A percentile compares a stretch with the other conserved stretches of the same genome.
These are phyloP conservation scores for Palloptera scutellata DNA, from an alignment of 2,888 invertebrate species.

Conservation along the genomic window DNA sequence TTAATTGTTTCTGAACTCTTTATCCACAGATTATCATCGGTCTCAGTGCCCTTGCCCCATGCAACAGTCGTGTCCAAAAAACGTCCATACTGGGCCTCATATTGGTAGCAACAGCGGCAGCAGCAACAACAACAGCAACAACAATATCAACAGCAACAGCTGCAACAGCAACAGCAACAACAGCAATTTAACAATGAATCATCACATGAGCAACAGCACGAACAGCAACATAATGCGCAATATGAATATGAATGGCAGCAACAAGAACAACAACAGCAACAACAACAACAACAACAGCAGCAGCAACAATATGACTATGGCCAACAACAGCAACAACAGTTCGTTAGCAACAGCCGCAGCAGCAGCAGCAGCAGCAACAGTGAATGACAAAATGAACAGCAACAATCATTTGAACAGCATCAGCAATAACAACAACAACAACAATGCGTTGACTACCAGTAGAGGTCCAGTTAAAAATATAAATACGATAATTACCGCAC, in stretches of 20 bases:
- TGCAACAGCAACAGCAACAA: constrained; percentile 39
- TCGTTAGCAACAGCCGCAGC: constrained; percentile 59
- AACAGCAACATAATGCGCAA: constrained; percentile 43
- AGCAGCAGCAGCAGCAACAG: constrained; percentile 62
- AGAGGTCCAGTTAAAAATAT: constrained; percentile 63
- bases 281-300: constrained; percentile 63
- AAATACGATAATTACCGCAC: constrained; percentile 42
- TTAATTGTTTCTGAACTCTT: constrained; percentile 34
- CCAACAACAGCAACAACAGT: constrained; percentile 37
- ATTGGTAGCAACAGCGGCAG: constrained; percentile 87
- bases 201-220: constrained; percentile 44
- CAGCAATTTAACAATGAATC: constrained; percentile 41
- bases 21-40: constrained; percentile 68
- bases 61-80: constrained; percentile 96
- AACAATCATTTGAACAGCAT: constrained; percentile 44
- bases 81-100: constrained; percentile 98
- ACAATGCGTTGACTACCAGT: constrained; percentile 58
- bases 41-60: constrained; percentile 83
- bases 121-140: constrained; percentile 64
- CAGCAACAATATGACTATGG: constrained; percentile 49
- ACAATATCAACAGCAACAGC: constrained; percentile 43
- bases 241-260: constrained; percentile 41
- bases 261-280: constrained; percentile 37
- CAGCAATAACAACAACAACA: constrained; percentile 49
- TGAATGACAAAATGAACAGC: constrained; percentile 39